Base-by-base conservation (phyloP, 2,113 vertebrate species). In the Myotis lucifugus region DNA sequence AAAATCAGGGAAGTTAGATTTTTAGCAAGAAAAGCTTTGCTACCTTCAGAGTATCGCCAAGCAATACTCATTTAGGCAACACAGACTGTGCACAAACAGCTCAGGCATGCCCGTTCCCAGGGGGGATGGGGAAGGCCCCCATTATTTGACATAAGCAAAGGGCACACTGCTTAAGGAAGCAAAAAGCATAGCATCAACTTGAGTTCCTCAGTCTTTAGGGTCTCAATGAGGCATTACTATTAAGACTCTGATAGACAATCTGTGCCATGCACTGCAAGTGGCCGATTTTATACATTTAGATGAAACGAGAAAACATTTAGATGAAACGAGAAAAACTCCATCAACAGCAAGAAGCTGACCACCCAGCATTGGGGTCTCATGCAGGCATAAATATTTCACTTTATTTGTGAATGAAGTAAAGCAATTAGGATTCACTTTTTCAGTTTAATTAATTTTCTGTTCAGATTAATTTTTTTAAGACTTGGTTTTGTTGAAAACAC, bases 1-100 rank as follows among this genome's bases (percentile, higher is more conserved):
- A 94, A 96, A 97, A 95, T 95, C 86, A 98, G 95, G 96, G 96
- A 97, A 97, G 96, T 97, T 97, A 98, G 97, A 97, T 93, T 97
- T 96, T 95, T 18, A 93, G 83, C 95, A 97, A 93, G 92, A 94
- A 94, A 97, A 93, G 90, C 83, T 93, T 86, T 94, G 93, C 85
- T 89, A 96, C 78, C 88, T 95, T 81, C 96, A 87, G 95, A 95
- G 93, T 74, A 95, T 42, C 91, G 92, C 73, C 92, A 95, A 96
- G 95, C 70, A 96, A 94, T 95, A 94, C 88, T 97, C 94, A 90
- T 93, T 46, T 78, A 92, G 94, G 95, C 32, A 56, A 90, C 69
- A 87, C 27, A 90, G 85, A 94, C 48, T 70, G 52, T 90, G 77
- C 77, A 95, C 82, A 69, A 97, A 95, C 19, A 96, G 91, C 73